A percentile compares a stretch with the other conserved stretches of the same genome.
These are phyloP conservation scores for Redunca redunca DNA, from an alignment of 2,113 vertebrate genomes.

Conservation along the genomic window DNA sequence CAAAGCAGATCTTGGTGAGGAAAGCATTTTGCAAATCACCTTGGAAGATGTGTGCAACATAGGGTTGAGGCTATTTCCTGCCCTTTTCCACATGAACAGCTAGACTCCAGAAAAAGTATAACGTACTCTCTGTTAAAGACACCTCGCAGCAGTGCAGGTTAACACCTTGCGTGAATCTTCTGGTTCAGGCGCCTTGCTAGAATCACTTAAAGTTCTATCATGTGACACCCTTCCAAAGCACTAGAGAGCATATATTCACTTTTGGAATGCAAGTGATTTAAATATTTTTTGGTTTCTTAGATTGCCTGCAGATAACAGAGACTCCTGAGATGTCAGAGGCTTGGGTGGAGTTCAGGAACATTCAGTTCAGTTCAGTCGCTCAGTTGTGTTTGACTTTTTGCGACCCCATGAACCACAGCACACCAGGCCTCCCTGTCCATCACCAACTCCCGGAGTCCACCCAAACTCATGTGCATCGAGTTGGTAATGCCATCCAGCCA, in stretches of 20 bases:
- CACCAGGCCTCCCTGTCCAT: too few relatives aligned
- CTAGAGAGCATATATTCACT: neutral
- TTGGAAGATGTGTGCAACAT: neutral
- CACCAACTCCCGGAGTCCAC: too few relatives aligned
- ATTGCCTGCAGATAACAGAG: neutral
- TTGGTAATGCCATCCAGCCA: too few relatives aligned
- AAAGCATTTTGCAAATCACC: neutral
- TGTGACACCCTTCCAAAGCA: neutral
- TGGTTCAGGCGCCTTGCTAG: neutral
- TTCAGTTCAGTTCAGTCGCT: too few relatives aligned
- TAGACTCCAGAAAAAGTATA: neutral
- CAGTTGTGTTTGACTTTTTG: too few relatives aligned
- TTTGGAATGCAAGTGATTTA: neutral
- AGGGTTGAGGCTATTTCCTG: neutral
- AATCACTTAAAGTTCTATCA: neutral
- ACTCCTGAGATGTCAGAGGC: neutral
- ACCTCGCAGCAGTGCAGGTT: neutral
- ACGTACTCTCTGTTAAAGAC: neutral
- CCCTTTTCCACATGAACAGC: neutral
- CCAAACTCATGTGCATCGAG: too few relatives aligned
- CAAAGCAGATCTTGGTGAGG: neutral
- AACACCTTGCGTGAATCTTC: fast-evolving
- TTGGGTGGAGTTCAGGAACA: neutral
- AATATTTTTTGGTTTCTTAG: neutral
- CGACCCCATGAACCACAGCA: too few relatives aligned